Base-by-base conservation (phyloP, 2,797 vertebrate genomes). In the Lepilemur septentrionalis region DNA sequence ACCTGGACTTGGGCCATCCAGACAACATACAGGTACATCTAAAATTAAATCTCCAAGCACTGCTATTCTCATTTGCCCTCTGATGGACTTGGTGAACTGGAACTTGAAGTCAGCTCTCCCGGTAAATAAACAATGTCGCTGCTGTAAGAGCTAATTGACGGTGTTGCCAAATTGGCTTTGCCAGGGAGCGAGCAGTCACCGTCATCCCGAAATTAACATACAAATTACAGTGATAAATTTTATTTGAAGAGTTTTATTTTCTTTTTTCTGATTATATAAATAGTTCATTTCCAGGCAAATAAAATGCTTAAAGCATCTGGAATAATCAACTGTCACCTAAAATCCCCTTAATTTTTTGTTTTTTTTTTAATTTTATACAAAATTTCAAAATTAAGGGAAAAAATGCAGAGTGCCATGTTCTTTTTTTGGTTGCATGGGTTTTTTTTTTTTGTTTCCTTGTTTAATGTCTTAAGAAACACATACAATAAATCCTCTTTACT, bases 271-370 rank as follows among this genome's bases (percentile, higher is more conserved):
- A 86, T 84, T 89, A 8, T 82, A 50, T 91, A 70, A 82, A 65
- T 76, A 89, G 57, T 73, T 88, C 32, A 59, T 81, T 70, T 94
- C 70, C 23, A 75, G 69, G 30, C n/a, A 92, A 79, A 95, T 87
- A 65, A 69, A 84, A 94, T 88, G 7, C 22, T 87, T 91, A 91
- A 73, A 22, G 30, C 5, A 76, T 17, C 67, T 93, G n/a, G 63
- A 89, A 80, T 80, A 89, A 84, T 80, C 63, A 95, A 15, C 32
- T 79, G 13, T 22, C 61, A 23, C 46, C 63, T 91, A 67, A 79
- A 75, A 59, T 48, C 46, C 35, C 28, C 28, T 67, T 28, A 23
- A 35, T 55, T 72, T 95, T 57, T 75, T 65, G 70, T 61, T 15
- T 89, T 85, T 38, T 38, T 38, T 38, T n/a, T n/a, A n/a, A 38